phyloP scores from a whole-genome alignment of 2,113 vertebrate genomes.

The Mellivora capensis region DNA sequence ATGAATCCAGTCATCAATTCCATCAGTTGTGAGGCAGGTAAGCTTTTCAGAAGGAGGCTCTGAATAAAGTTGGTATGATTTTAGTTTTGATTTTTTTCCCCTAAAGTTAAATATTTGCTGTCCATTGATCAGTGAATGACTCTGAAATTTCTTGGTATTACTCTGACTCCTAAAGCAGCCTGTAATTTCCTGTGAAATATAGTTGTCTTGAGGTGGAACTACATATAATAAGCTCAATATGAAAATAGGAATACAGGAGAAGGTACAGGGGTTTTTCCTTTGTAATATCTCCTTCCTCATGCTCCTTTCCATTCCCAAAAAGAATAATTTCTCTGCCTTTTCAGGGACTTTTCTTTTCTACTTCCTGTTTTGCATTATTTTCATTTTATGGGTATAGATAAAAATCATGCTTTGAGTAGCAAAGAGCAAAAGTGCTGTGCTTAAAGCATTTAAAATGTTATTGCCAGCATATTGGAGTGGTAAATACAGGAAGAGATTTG shows the following conservation, averaged over 20 bases:
- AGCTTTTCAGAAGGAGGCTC: constrained; percentile 32
- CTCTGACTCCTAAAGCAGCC: constrained; percentile 18
- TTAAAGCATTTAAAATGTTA: not conserved
- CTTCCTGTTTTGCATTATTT: not conserved
- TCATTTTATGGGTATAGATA: not conserved
- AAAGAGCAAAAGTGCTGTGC: not conserved
- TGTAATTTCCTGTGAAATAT: constrained; percentile 61
- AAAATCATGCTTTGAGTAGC: not conserved
- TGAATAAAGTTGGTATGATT: constrained; percentile 44
- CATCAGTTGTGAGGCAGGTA: not conserved
- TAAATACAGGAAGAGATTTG: not conserved
- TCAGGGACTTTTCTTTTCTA: not conserved
- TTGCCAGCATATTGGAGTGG: not conserved
- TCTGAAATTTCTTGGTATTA: constrained; percentile 32
- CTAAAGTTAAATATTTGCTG: constrained; percentile 64
- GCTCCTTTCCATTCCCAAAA: not conserved
- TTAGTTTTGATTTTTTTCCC: constrained; percentile 51
- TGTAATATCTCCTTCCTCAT: not conserved
- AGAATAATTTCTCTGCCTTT: not conserved
- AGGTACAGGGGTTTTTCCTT: not conserved
- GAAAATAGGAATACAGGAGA: not conserved
- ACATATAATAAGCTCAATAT: not conserved
- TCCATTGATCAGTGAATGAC: constrained; percentile 36
- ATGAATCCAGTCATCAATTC: not conserved
- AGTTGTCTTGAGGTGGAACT: constrained; percentile 34